Conservation (phyloP, 2,797 vertebrate species). For the Xerus rutilus region DNA sequence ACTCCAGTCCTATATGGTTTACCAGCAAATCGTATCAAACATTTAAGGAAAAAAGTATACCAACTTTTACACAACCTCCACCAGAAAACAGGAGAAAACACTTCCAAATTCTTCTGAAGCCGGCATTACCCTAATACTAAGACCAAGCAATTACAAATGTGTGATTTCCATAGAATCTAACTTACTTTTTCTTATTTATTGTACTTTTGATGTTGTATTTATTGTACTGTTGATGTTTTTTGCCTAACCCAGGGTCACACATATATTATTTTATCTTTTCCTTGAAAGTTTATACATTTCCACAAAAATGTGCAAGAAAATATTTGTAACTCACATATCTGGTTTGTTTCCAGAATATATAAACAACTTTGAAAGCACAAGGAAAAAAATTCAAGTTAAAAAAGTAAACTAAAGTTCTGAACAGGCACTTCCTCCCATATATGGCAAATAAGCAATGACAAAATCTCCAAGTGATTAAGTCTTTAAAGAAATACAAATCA, state of each 20-base stretch:
- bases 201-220: background rate
- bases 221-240: background rate
- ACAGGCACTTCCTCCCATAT: background rate
- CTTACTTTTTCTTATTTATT: background rate
- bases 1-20: background rate
- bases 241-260: background rate
- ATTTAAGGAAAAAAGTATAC: background rate
- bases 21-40: slow-evolving; percentile 7
- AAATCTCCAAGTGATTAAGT: background rate
- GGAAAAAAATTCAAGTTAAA: background rate
- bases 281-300: slow-evolving; percentile 4
- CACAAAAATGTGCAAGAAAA: background rate
- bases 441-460: background rate
- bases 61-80: background rate
- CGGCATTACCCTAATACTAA: background rate
- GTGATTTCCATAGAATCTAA: background rate
- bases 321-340: background rate
- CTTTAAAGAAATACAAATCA: no score
- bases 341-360: slow-evolving; percentile 27
- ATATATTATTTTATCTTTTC: background rate
- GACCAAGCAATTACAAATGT: background rate
- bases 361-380: background rate
- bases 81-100: background rate
- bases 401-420: background rate
- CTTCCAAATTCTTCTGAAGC: background rate